These are phyloP conservation scores for Dasypus novemcinctus DNA, from an alignment of 2,113 vertebrate genomes.

Conservation along the genomic window DNA sequence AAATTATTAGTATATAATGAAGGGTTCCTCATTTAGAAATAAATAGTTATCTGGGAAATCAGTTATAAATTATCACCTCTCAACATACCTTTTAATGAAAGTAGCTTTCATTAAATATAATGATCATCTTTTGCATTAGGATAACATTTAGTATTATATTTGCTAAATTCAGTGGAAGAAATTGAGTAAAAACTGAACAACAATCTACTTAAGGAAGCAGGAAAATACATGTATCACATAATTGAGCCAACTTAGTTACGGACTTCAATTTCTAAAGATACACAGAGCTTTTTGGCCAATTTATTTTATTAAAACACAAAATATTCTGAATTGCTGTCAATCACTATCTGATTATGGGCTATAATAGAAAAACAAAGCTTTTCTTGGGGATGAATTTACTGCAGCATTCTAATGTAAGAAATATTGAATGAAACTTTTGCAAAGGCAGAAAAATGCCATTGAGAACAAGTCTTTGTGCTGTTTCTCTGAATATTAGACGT, in stretches of 20 bases:
- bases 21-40: neutral
- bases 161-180: neutral
- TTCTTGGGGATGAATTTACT: neutral
- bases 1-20: neutral
- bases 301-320: slow-evolving; percentile 27
- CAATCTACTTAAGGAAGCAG: neutral
- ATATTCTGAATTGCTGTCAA: neutral
- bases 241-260: neutral
- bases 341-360: neutral
- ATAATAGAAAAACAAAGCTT: neutral
- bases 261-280: slow-evolving; percentile 14
- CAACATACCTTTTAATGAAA: neutral
- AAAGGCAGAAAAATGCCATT: neutral
- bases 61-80: neutral
- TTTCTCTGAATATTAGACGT: neutral
- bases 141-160: neutral
- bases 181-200: neutral
- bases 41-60: neutral
- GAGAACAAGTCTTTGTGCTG: neutral
- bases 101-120: neutral
- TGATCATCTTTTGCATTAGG: neutral
- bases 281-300: neutral
- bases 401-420: neutral
- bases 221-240: neutral
- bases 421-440: neutral